These are phyloP conservation scores for Drosophila affinis DNA, from an alignment of 2,888 invertebrate genomes.

Conservation along the genomic window DNA sequence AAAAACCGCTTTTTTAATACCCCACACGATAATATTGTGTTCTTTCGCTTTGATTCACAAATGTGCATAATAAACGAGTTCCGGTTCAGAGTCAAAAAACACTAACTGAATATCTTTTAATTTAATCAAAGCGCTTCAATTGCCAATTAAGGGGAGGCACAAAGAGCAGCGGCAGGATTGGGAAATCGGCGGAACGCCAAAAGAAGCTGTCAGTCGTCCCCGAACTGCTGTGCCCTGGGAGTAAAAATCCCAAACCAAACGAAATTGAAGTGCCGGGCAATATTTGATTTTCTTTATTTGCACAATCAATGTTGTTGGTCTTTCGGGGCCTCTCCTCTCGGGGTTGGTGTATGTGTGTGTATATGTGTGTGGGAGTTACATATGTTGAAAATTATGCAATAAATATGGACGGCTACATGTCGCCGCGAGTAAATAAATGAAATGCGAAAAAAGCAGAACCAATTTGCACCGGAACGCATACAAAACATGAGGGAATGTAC, in stretches of 20 bases:
- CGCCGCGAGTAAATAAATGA: slow-evolving; percentile 41
- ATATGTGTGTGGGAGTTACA: neutral
- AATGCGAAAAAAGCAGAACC: slow-evolving; percentile 24
- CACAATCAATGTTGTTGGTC: slow-evolving; percentile 24
- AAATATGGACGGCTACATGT: slow-evolving; percentile 53
- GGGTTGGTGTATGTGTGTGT: neutral
- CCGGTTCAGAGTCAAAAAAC: neutral
- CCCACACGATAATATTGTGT: neutral
- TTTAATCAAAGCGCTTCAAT: slow-evolving; percentile 1
- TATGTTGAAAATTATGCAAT: slow-evolving; percentile 53
- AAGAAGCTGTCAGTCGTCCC: slow-evolving; percentile 10
- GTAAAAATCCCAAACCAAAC: slow-evolving; percentile 29
- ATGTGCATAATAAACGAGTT: neutral
- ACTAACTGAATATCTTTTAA: neutral
- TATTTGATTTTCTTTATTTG: slow-evolving; percentile 36
- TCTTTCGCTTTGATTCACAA: neutral
- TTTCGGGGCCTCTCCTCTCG: neutral
- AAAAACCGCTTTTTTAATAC: no score
- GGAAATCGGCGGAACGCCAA: neutral
- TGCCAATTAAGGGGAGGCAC: neutral
- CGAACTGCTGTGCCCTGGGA: slow-evolving; percentile 1
- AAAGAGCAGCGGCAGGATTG: neutral
- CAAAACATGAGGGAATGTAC: slow-evolving; percentile 48
- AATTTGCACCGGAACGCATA: slow-evolving; percentile 45
- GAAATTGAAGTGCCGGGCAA: slow-evolving; percentile 21